Conservation (phyloP, 1,140 invertebrate genomes). For the Stegodyphus mimosarum region DNA sequence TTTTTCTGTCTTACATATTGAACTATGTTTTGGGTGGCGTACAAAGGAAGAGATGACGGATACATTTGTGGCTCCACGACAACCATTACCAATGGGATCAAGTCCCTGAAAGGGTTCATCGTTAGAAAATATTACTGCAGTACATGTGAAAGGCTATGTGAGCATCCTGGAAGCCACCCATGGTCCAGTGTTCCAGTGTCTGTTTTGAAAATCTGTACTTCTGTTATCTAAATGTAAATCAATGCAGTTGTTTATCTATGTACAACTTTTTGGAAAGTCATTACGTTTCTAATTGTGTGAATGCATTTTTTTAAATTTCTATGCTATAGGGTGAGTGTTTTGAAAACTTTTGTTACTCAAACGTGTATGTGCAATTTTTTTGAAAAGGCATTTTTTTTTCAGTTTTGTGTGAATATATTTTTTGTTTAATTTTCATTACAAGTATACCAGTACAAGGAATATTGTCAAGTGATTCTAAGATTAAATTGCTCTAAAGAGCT, state of each 20-base stretch:
- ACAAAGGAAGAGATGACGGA: neutral
- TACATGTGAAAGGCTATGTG: neutral
- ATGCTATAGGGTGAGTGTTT: no score
- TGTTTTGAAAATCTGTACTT: neutral
- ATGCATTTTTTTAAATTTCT: no score
- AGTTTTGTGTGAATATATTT: neutral
- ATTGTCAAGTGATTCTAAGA: no score
- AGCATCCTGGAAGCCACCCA: neutral
- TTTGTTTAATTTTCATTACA: neutral
- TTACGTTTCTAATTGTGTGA: no score
- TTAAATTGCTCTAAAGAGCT: no score
- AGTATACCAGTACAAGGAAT: no score
- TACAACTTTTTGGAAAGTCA: neutral
- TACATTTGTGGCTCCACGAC: neutral
- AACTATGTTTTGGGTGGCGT: neutral
- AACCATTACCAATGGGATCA: no score
- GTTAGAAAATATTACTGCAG: neutral
- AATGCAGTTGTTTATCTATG: neutral
- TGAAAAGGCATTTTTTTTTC: neutral
- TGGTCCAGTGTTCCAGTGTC: neutral
- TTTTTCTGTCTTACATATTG: neutral
- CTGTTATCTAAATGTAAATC: neutral
- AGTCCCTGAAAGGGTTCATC: neutral
- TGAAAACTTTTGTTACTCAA: no score
- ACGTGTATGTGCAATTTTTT: neutral